Conservation (phyloP, 2,888 invertebrate species). For the Caprella mutica region DNA sequence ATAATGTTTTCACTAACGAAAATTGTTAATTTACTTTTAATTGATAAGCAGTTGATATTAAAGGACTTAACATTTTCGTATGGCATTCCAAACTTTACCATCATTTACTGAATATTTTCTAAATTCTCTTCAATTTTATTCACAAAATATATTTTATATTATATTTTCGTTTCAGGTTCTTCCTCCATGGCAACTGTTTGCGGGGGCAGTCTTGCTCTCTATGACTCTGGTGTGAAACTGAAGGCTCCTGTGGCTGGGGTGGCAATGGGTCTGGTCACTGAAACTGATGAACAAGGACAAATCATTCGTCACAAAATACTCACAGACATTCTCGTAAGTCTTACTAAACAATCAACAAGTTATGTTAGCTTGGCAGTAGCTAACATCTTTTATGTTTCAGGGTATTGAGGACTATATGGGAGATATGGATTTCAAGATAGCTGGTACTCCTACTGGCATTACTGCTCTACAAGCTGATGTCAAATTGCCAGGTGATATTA, state of each 20-base stretch:
- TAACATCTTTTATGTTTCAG: conserved; percentile 42
- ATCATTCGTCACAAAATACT: conserved; percentile 61
- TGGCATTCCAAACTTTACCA: too few species aligned
- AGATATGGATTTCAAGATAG: conserved; percentile 98
- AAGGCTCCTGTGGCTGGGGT: conserved; percentile 75
- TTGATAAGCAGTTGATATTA: too few species aligned
- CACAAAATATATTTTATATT: too few species aligned
- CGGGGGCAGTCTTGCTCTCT: conserved; percentile 82
- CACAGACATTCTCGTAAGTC: conserved; percentile 62
- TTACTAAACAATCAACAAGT: not conserved
- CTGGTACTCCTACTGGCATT: conserved; percentile 76
- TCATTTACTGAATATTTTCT: too few species aligned
- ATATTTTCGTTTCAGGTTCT: conserved; percentile 41
- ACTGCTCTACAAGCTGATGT: conserved; percentile 85
- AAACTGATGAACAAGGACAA: conserved; percentile 47
- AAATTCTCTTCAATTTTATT: too few species aligned
- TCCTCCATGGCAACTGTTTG: conserved; percentile 98
- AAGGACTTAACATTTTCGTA: too few species aligned
- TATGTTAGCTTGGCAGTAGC: not conserved
- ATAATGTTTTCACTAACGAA: too few species aligned
- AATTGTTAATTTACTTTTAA: too few species aligned
- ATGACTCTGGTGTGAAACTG: conserved; percentile 91
- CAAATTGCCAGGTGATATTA: conserved; percentile 79
- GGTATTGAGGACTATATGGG: conserved; percentile 98
- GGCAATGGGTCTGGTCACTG: conserved; percentile 78